Base-by-base conservation (phyloP, 2,797 vertebrate species). In the Euthynnus affinis region DNA sequence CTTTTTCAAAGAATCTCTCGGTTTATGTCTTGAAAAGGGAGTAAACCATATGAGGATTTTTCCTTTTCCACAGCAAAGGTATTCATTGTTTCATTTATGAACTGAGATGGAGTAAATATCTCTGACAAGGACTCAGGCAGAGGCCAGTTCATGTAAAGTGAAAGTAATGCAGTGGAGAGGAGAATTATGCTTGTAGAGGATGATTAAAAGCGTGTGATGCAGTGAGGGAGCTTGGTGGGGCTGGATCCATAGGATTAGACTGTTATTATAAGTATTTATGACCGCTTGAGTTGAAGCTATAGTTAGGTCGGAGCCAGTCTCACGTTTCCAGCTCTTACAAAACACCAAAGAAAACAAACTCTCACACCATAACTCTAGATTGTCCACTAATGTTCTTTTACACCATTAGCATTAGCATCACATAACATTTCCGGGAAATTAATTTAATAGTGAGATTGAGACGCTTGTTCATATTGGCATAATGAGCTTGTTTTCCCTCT, bases 241-340 rank as follows among this genome's bases (percentile, higher is more conserved):
- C 65, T 79, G 80, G 74, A 88, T 88, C 88, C 87, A 86, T 70
- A 34, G 90, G 91, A 91, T 94, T 93, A 91, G 60, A 84, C 59
- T 77, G 71, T 80, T 90, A 88, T 86, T 80, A 86, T 63, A 86
- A 86, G 65, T 88, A 85, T 83, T 83, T 75, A 85, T 91, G 91
- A 88, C 88, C 86, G 68, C 65, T 81, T 85, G 81, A 82, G 74
- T 84, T 69, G 60, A 61, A 74, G 78, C 74, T 84, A 60, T 48
- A 56, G 61, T 74, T 67, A 55, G 60, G 37, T 9, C 74, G 65
- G 74, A 68, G 75, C 18, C 52, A 32, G 61, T 67, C 44, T 75
- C 57, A 46, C 4, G 2, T 66, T 60, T 20, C 42, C 66, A 58
- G 23, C n/a, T 73, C 64, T 48, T 58, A 55, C 4, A 63, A 56